Base-by-base conservation (phyloP, 2,113 vertebrate genomes). In the Accipiter virgatus region DNA sequence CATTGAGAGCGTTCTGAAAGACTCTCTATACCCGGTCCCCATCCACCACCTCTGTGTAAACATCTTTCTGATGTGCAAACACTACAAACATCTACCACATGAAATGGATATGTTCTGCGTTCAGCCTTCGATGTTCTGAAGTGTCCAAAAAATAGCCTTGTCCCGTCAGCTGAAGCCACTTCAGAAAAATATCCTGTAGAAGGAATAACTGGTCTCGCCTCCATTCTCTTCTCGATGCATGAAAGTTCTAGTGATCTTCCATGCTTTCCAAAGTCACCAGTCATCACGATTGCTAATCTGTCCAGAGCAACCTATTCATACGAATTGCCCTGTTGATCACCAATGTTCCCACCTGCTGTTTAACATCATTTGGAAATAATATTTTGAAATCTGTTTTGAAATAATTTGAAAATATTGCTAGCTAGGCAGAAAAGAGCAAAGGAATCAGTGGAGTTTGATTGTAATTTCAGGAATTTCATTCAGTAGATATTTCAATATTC, bases 371-470 rank as follows among this genome's bases (percentile, higher is more conserved):
- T 78, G 73, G 38, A 78, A 68, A 67, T 38, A 70, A 70, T 65
- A 31, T 47, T 89, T 93, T 71, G 29, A 86, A 96, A 84, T 53
- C 20, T 66, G 65, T 79, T 96, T 81, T 86, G 67, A 97, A 96
- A 90, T 78, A 66, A 50, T 78, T 67, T 90, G 75, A 90, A 95
- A 92, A 83, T 72, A 94, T 45, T 90, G 50, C 38, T 74, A 68
- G 42, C 50, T 80, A 45, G 20, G 23, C 8, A 26, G 32, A 21
- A 88, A 86, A 79, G 56, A 93, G 81, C 9, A 31, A 91, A 78
- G 34, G 50, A 83, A 70, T 78, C 22, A 20, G 16, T 62, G 42
- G 58, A 53, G 8, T 71, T 58, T 82, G 50, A 77, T 15, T 81
- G 20, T 19, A 50, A 88, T 22, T 67, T 92, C 52, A 50, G 61